Evolutionary conservation across 2,797 vertebrate genomes (phyloP).

Genomic region (Artibeus jamaicensis): DNA sequence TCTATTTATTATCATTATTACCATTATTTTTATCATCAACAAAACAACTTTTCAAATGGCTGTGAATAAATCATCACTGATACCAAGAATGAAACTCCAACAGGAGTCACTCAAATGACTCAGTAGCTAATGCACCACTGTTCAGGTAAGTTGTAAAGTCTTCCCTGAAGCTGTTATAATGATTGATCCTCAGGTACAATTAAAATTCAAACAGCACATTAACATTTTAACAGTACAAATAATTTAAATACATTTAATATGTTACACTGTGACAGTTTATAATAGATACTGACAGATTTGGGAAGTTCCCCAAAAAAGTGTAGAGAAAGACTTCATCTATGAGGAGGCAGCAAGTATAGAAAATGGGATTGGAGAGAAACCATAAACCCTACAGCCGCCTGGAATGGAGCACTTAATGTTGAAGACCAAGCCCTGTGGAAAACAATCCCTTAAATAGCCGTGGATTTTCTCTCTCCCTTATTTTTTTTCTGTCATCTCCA

Average conservation of each 20-base stretch:
- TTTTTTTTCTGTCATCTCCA: neutral
- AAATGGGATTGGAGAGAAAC: neutral
- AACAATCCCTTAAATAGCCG: neutral
- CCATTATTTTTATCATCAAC: slow-evolving; percentile 7
- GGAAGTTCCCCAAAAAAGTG: neutral
- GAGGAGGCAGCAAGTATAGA: neutral
- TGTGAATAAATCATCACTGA: neutral
- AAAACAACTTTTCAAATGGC: slow-evolving; percentile 1
- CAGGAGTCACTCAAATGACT: neutral
- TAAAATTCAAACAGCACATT: slow-evolving; percentile 52
- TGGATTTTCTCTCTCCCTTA: neutral
- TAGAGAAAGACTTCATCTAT: neutral
- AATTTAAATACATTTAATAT: slow-evolving; percentile 57
- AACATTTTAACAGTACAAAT: slow-evolving; percentile 67
- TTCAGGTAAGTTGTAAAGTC: slow-evolving; percentile 58
- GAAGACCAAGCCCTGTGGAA: neutral
- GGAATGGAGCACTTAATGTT: neutral
- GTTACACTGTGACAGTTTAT: neutral
- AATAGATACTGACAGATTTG: slow-evolving; percentile 14
- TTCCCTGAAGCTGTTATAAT: slow-evolving; percentile 37
- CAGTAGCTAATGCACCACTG: neutral
- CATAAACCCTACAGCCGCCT: neutral
- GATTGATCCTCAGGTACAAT: slow-evolving; percentile 43
- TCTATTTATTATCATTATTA: slow-evolving; percentile 1
- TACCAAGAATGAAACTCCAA: neutral